Evolutionary conservation across 2,888 invertebrate genomes (phyloP).

Genomic region (Camptogramma bilineatum): DNA sequence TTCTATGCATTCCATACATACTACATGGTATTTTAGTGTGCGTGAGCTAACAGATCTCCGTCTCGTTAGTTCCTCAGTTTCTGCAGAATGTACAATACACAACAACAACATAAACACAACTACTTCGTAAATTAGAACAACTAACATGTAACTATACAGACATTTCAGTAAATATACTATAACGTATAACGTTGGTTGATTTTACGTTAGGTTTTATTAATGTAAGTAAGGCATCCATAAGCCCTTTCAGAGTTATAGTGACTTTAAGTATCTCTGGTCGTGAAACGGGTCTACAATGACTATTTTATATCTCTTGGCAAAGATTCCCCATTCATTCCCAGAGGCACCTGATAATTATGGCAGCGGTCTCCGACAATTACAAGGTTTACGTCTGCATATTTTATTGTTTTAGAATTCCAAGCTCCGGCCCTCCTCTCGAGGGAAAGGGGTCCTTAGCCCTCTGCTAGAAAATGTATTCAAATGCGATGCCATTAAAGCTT

Average conservation of each 20-base stretch:
- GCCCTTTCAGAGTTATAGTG: neutral
- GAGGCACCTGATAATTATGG: constrained; percentile 2
- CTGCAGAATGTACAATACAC: too few species aligned
- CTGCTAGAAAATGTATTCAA: constrained; percentile 28
- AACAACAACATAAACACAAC: too few species aligned
- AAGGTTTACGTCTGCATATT: constrained; percentile 21
- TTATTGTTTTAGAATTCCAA: constrained; percentile 29
- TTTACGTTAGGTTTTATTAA: too few species aligned
- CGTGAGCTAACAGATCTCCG: too few species aligned
- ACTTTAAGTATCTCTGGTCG: neutral
- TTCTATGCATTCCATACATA: too few species aligned
- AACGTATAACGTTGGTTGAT: too few species aligned
- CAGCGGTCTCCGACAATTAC: constrained; percentile 13
- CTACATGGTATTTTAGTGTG: too few species aligned
- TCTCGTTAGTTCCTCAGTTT: too few species aligned
- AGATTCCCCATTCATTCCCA: constrained; percentile 3
- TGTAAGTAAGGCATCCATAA: neutral
- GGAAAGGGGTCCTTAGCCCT: neutral
- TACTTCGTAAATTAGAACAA: too few species aligned
- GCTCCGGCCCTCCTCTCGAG: neutral
- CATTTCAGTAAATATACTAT: too few species aligned
- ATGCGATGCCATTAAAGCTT: constrained; percentile 25
- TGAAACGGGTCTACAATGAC: neutral
- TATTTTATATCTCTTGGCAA: constrained; percentile 4
- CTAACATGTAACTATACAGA: too few species aligned